Percentiles rank a stretch among this genome's conserved stretches.
Evolutionary conservation across 2,797 vertebrate species (phyloP).

Genomic region (Diglossa cyanea): DNA sequence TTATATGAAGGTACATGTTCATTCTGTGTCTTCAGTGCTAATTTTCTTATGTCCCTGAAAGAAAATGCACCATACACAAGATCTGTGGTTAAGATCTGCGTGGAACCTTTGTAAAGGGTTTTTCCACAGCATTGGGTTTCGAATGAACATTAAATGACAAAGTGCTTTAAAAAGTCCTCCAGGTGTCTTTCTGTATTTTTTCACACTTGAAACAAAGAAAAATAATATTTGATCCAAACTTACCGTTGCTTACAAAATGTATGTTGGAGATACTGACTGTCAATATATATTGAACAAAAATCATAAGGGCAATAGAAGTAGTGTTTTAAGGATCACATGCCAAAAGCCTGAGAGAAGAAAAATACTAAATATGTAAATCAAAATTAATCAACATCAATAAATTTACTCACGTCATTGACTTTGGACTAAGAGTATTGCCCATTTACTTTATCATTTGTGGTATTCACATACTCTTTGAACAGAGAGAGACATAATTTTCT

Average conservation of each 20-base stretch:
- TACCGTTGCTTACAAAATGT: background rate
- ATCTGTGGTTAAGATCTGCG: background rate
- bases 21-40: background rate
- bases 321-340: background rate
- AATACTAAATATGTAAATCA: background rate
- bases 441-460: background rate
- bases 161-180: background rate
- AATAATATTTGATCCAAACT: background rate
- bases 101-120: background rate
- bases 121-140: background rate
- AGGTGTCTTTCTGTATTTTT: background rate
- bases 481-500: no score
- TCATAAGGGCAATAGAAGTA: background rate
- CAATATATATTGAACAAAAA: background rate
- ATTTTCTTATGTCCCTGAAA: background rate
- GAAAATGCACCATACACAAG: background rate
- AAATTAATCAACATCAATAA: background rate
- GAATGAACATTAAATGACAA: background rate
- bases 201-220: background rate
- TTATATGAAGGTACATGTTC: background rate
- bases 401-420: background rate
- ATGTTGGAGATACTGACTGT: background rate
- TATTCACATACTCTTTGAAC: no score
- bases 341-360: background rate
- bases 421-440: background rate